Conservation (phyloP, 1,140 invertebrate genomes). For the Araneus ventricosus region DNA sequence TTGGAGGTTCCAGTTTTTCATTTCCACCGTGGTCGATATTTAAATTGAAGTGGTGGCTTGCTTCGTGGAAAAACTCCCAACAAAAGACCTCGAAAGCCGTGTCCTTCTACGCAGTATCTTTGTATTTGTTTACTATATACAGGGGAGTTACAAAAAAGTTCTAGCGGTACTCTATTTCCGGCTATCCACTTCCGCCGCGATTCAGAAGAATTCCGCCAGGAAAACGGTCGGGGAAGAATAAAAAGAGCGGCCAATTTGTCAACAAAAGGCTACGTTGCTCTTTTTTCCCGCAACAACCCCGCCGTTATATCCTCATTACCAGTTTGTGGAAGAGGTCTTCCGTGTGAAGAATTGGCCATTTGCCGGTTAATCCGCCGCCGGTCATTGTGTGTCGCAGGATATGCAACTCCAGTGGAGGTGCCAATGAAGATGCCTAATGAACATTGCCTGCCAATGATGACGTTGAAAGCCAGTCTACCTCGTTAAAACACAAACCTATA, state of each 20-base stretch:
- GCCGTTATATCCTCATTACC: conserved; percentile 8
- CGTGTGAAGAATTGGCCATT: not conserved
- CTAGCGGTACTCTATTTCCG: conserved; percentile 58
- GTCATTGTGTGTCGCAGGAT: not conserved
- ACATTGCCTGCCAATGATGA: not conserved
- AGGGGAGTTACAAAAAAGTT: conserved; percentile 20
- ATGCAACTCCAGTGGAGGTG: not conserved
- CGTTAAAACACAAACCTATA: no score
- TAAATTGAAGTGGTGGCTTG: not conserved
- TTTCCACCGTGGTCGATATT: not conserved
- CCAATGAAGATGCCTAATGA: not conserved
- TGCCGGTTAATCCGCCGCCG: not conserved
- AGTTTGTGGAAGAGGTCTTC: not conserved
- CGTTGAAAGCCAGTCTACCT: no score
- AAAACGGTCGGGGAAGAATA: conserved; percentile 34
- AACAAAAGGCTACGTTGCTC: conserved; percentile 2
- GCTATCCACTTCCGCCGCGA: conserved; percentile 66
- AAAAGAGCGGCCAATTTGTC: conserved; percentile 33
- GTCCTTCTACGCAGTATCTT: conserved; percentile 31
- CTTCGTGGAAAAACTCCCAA: not conserved
- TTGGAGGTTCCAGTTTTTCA: not conserved
- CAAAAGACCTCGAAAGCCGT: conserved; percentile 27
- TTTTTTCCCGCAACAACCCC: conserved; percentile 1
- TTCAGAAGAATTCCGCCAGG: conserved; percentile 70
- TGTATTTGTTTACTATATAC: conserved; percentile 34